Base-by-base conservation (phyloP, 2,797 vertebrate species). In the Eidolon dupreanum region DNA sequence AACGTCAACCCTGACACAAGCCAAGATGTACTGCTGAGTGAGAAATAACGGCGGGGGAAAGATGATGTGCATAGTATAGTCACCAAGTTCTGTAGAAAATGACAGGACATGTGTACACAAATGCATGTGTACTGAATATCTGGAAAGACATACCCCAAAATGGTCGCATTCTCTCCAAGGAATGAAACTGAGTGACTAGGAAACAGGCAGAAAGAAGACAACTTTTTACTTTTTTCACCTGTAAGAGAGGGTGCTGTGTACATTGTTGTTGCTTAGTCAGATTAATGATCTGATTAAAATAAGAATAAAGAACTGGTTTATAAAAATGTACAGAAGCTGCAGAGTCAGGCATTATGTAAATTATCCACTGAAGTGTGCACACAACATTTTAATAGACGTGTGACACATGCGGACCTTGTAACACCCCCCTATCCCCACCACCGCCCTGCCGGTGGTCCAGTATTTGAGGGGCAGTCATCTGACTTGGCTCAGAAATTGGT, bases 281-380 rank as follows among this genome's bases (percentile, higher is more conserved):
- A 86, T 57, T 33, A 87, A 33, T 20, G 4, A 93, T 33, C 33
- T 41, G 61, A 65, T 87, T 89, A 90, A 91, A 88, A 51, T 53
- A 31, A 51, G 75, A 96, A 85, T 77, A 41, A 77, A 93, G 28
- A 49, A 16, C 59, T 38, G 17, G 19, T 74, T 87, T 61, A 7
- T 33, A 10, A 16, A 73, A 71, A 43, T 17, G 5, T 49, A 24
- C 1, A 74, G 20, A 85, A 33, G 78, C 87, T 68, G 16, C 11
- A 65, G 63, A 41, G 51, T 38, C 33, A 4, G 53, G 61, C 77
- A 10, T 41, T 36, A 46, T 13, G n/a, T 61, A 70, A 75, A 36
- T 75, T 43, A 66, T 31, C 79, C 31, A 59, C 77, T 73, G 10
- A 85, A 75, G 36, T 28, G 36, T 16, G n/a, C 43, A 15, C 28